Conservation (phyloP, 2,797 vertebrate genomes). For the Pangasius larnaudii region DNA sequence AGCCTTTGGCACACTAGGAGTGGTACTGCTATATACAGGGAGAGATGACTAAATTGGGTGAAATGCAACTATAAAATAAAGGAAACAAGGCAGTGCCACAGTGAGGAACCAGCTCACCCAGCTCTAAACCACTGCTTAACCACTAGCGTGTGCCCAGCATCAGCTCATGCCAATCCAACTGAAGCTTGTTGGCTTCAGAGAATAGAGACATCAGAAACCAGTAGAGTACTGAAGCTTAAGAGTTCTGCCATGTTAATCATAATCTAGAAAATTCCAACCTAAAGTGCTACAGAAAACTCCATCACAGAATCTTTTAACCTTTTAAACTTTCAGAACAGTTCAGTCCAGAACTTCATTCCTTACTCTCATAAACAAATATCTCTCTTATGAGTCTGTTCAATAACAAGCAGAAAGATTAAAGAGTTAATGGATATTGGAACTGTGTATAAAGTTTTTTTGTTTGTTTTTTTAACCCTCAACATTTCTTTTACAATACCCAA, state of each 20-base stretch:
- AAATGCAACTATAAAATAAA: slow-evolving; percentile 31
- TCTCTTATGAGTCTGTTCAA: neutral
- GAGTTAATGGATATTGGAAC: neutral
- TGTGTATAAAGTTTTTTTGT: neutral
- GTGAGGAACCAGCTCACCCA: slow-evolving; percentile 35
- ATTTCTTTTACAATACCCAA: neutral
- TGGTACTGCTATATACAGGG: neutral
- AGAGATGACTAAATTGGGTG: slow-evolving; percentile 25
- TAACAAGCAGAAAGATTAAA: neutral
- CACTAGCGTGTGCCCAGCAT: slow-evolving; percentile 37
- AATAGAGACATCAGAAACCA: slow-evolving; percentile 16
- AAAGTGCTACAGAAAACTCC: slow-evolving; percentile 2
- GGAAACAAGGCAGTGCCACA: slow-evolving; percentile 29
- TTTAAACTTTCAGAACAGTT: neutral
- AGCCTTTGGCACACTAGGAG: slow-evolving; percentile 1
- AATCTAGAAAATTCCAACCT: slow-evolving; percentile 10
- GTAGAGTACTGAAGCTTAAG: neutral
- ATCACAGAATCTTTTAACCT: neutral
- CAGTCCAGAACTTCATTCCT: neutral
- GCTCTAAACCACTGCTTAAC: slow-evolving; percentile 29
- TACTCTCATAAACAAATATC: neutral
- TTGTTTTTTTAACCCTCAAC: neutral
- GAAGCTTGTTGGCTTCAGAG: slow-evolving; percentile 3
- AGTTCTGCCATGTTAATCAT: slow-evolving; percentile 10
- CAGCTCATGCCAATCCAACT: slow-evolving; percentile 38